Conservation (phyloP, 2,888 invertebrate species). For the Didymodactylos carnosus region DNA sequence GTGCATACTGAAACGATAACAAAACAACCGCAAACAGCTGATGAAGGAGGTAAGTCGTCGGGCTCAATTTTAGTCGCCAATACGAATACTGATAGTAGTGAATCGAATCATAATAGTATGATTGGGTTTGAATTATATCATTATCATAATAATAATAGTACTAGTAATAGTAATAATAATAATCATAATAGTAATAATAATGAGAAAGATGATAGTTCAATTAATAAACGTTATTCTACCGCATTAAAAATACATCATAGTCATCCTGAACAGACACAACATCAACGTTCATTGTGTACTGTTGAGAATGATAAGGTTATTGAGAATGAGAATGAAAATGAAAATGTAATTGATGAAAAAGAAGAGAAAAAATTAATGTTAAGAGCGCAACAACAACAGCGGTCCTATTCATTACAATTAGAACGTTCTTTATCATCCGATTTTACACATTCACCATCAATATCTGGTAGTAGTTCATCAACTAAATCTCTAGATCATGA, state of each 20-base stretch:
- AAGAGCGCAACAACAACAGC: not conserved
- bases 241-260: not conserved
- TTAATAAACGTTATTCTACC: not conserved
- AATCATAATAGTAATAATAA: no score
- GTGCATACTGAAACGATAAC: not conserved
- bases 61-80: not conserved
- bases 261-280: not conserved
- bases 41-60: not conserved
- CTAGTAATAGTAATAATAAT: no score
- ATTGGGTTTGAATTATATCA: not conserved
- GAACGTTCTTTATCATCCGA: not conserved
- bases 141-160: not conserved
- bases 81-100: not conserved
- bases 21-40: not conserved
- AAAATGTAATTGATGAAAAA: no score
- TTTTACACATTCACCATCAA: not conserved
- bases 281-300: not conserved
- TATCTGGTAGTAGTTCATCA: not conserved
- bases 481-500: not conserved
- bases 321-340: not conserved
- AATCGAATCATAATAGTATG: not conserved
- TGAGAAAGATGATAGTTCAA: no score
- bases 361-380: not conserved
- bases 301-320: not conserved
- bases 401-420: not conserved